phyloP scores from a whole-genome alignment of 2,888 invertebrate species.

The Fabriciana adippe region DNA sequence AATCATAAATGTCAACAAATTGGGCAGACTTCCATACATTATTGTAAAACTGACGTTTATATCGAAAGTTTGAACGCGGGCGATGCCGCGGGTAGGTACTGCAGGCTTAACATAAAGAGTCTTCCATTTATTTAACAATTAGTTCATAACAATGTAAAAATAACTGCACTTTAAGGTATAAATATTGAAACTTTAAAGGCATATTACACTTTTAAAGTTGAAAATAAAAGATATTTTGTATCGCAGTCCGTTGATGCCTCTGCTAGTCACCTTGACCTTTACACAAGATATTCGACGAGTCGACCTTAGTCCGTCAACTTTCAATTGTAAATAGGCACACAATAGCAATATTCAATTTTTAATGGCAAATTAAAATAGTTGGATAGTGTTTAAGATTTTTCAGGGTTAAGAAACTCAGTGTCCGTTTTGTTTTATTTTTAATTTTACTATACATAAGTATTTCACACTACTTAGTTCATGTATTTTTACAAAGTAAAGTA shows the following conservation, averaged over 20 bases:
- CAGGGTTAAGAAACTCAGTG: too few relatives aligned
- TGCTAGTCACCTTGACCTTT: constrained; percentile 67
- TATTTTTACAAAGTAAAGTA: too few relatives aligned
- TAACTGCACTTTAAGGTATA: not conserved
- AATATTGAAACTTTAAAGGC: not conserved
- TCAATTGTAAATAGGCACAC: constrained; percentile 31
- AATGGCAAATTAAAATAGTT: constrained; percentile 4
- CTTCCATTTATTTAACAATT: not conserved
- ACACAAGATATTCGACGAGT: constrained; percentile 49
- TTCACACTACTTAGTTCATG: too few relatives aligned
- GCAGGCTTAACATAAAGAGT: too few relatives aligned
- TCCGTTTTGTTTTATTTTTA: too few relatives aligned
- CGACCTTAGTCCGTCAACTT: constrained; percentile 55
- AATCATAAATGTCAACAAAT: too few relatives aligned
- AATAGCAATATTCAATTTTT: constrained; percentile 8
- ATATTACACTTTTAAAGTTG: not conserved
- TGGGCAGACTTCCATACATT: too few relatives aligned
- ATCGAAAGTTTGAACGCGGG: too few relatives aligned
- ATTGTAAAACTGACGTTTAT: too few relatives aligned
- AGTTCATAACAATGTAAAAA: not conserved
- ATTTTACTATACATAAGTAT: too few relatives aligned
- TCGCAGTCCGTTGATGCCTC: not conserved
- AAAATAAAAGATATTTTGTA: not conserved
- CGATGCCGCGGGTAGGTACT: too few relatives aligned
- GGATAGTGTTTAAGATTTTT: not conserved